A percentile compares a stretch with the other conserved stretches of the same genome.
phyloP scores from a whole-genome alignment of 35 echinoderm and acorn worm species.

The Heliocidaris erythrogramma region DNA sequence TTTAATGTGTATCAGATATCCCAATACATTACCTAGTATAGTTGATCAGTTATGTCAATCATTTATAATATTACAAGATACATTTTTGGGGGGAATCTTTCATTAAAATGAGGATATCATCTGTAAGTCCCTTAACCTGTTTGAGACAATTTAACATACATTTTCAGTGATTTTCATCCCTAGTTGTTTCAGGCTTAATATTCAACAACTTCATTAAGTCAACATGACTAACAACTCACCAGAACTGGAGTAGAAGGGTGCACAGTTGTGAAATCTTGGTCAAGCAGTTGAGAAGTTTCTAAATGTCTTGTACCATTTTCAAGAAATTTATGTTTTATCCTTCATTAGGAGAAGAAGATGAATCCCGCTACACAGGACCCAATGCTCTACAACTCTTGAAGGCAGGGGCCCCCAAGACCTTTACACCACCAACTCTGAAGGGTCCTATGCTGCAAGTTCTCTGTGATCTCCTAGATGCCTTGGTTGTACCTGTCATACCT shows the following conservation, averaged over 20 bases:
- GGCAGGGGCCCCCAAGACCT: constrained; percentile 60
- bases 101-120: background rate
- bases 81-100: background rate
- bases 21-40: background rate
- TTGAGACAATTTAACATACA: background rate
- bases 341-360: constrained; percentile 74
- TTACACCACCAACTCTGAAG: constrained; percentile 64
- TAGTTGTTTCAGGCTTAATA: background rate
- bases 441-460: constrained; percentile 74
- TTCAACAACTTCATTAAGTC: background rate
- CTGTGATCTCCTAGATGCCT: constrained; percentile 84
- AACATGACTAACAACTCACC: background rate
- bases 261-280: background rate
- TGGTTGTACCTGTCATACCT: constrained; percentile 68
- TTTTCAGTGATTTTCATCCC: background rate
- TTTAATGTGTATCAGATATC: background rate
- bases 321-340: background rate
- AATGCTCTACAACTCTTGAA: constrained; percentile 88
- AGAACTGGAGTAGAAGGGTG: background rate
- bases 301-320: background rate
- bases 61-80: background rate
- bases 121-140: background rate
- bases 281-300: background rate
- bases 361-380: constrained; percentile 81
- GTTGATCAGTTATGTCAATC: background rate